Evolutionary conservation across 1,140 invertebrate species (phyloP).

Genomic region (Drosophila kepulauana): DNA sequence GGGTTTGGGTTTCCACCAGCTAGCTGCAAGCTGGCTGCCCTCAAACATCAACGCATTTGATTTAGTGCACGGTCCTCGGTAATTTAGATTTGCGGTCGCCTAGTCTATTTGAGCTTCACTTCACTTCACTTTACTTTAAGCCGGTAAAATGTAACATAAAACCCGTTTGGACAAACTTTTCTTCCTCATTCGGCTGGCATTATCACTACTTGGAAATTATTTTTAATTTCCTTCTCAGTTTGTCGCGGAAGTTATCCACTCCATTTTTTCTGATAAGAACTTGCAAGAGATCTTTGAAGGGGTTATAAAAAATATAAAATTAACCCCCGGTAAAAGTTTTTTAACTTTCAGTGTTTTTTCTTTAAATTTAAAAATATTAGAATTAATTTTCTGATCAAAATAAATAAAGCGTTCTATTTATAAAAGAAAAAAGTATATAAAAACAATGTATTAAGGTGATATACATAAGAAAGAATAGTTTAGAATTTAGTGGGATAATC

Average conservation of each 20-base stretch:
- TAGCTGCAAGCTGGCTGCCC: conserved; percentile 46
- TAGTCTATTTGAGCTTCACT: conserved; percentile 25
- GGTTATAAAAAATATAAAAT: neutral
- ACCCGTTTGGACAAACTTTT: conserved; percentile 23
- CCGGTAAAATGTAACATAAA: conserved; percentile 23
- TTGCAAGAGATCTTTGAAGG: conserved; percentile 18
- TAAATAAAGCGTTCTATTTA: too few relatives aligned
- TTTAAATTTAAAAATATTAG: neutral
- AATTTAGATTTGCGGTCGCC: conserved; percentile 82
- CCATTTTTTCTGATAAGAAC: neutral
- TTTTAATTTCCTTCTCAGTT: conserved; percentile 73
- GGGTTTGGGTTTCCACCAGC: conserved; percentile 59
- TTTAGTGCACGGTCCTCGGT: conserved; percentile 73
- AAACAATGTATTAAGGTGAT: too few relatives aligned
- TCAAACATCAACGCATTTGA: conserved; percentile 58
- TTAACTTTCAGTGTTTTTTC: neutral
- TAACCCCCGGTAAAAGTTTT: neutral
- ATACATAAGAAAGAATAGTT: neutral
- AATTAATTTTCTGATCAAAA: too few relatives aligned
- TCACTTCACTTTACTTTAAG: neutral
- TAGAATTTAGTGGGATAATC: neutral
- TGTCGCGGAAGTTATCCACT: neutral
- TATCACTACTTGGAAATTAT: conserved; percentile 46
- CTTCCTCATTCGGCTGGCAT: neutral
- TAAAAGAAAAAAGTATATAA: too few relatives aligned